These are phyloP conservation scores for Myopa tessellatipennis DNA, from an alignment of 2,888 invertebrate genomes.

Conservation along the genomic window DNA sequence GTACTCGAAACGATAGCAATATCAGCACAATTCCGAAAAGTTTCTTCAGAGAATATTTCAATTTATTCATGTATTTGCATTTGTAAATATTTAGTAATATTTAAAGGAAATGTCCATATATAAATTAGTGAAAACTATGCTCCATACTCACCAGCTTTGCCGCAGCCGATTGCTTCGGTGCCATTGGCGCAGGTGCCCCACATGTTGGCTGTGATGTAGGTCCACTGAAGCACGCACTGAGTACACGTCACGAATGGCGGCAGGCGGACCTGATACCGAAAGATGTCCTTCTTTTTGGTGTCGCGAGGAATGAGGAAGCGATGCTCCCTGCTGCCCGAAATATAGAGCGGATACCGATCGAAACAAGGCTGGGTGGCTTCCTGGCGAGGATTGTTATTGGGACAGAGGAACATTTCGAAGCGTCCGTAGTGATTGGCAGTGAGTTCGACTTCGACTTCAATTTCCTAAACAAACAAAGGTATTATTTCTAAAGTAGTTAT, in stretches of 20 bases:
- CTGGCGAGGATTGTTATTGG: conserved; percentile 82
- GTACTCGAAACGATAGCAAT: conserved; percentile 84
- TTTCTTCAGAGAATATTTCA: conserved; percentile 70
- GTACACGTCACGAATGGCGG: conserved; percentile 87
- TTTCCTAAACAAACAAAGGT: conserved; percentile 71
- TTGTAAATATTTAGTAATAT: no score
- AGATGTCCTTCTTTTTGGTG: conserved; percentile 75
- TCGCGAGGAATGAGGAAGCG: conserved; percentile 79
- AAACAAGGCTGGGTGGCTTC: conserved; percentile 87
- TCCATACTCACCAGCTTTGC: conserved; percentile 73
- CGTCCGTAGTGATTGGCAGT: conserved; percentile 91
- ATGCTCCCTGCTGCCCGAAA: conserved; percentile 79
- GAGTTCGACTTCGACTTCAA: conserved; percentile 86
- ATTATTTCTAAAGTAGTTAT: not conserved
- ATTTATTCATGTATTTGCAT: no score
- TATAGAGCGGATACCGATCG: conserved; percentile 80
- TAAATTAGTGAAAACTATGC: not conserved
- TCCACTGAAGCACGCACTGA: conserved; percentile 94
- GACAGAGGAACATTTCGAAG: conserved; percentile 87
- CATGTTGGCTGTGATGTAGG: conserved; percentile 87
- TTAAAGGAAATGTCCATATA: no score
- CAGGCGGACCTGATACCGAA: conserved; percentile 80
- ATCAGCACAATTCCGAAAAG: conserved; percentile 92
- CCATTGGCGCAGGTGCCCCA: conserved; percentile 91
- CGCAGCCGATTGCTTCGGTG: conserved; percentile 88